A percentile compares a stretch with the other conserved stretches of the same genome.
These are phyloP conservation scores for Cepaea nemoralis DNA, from an alignment of 1,140 invertebrate genomes.

Conservation along the genomic window DNA sequence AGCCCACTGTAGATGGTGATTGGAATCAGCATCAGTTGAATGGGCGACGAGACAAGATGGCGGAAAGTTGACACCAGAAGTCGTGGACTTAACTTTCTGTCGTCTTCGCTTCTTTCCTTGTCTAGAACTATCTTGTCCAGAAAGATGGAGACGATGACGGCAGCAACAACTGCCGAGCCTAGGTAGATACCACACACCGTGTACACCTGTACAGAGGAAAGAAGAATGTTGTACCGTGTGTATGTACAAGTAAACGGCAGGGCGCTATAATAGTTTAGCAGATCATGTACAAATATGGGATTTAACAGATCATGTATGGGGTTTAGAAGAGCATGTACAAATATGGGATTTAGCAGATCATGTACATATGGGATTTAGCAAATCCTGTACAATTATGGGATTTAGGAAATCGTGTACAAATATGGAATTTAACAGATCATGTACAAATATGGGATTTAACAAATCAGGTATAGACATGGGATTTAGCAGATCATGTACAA, in stretches of 20 bases:
- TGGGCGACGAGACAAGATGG: slow-evolving; percentile 83
- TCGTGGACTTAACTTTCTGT: slow-evolving; percentile 73
- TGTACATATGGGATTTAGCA: background rate
- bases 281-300: background rate
- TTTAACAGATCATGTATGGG: too few relatives aligned
- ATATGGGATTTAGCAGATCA: too few relatives aligned
- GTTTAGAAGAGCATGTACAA: background rate
- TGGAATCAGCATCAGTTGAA: slow-evolving; percentile 90
- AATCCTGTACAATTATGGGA: too few relatives aligned
- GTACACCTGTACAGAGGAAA: slow-evolving; percentile 66
- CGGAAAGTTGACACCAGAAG: slow-evolving; percentile 89
- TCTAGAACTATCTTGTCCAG: slow-evolving; percentile 79
- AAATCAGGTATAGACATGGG: too few relatives aligned
- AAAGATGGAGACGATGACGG: slow-evolving; percentile 86
- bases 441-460: too few relatives aligned
- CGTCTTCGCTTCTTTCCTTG: slow-evolving; percentile 51
- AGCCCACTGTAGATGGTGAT: slow-evolving; percentile 97
- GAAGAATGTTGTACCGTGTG: background rate
- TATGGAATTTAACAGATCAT: too few relatives aligned
- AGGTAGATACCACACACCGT: slow-evolving; percentile 91
- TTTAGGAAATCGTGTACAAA: too few relatives aligned
- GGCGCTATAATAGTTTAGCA: background rate
- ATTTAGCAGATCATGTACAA: too few relatives aligned
- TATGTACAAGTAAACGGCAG: background rate
- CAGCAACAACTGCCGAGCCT: slow-evolving; percentile 86